phyloP scores from a whole-genome alignment of 2,888 invertebrate species.

The Mesorhabditis belari region DNA sequence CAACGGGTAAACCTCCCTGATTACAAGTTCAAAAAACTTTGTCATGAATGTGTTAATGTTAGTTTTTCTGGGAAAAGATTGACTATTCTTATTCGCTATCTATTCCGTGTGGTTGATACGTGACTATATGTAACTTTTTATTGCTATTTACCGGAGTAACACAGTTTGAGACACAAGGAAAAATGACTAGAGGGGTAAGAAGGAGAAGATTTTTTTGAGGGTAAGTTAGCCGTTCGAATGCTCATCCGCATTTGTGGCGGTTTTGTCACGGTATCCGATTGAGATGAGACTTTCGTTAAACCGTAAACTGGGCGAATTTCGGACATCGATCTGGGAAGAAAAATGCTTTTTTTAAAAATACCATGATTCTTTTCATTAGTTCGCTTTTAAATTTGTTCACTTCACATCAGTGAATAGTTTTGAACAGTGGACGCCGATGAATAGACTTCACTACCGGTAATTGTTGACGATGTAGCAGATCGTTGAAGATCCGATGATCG shows the following conservation, averaged over 20 bases:
- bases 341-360: background rate
- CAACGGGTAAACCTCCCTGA: too few relatives aligned
- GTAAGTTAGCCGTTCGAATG: background rate
- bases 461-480: background rate
- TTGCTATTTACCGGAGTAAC: too few relatives aligned
- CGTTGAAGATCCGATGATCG: background rate
- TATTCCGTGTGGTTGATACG: too few relatives aligned
- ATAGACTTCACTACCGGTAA: background rate
- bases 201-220: too few relatives aligned
- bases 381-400: constrained; percentile 1
- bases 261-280: constrained; percentile 39
- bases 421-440: background rate
- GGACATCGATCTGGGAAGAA: constrained; percentile 14
- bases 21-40: too few relatives aligned
- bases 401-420: background rate
- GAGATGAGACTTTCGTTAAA: constrained; percentile 39
- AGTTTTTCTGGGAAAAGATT: too few relatives aligned
- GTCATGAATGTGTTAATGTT: too few relatives aligned
- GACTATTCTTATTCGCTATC: too few relatives aligned
- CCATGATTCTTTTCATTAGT: constrained; percentile 1
- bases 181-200: too few relatives aligned
- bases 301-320: constrained; percentile 39
- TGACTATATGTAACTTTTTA: too few relatives aligned
- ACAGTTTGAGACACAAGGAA: too few relatives aligned
- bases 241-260: constrained; percentile 28